These are phyloP conservation scores for Chionomys nivalis DNA, from an alignment of 2,113 vertebrate species.

Conservation along the genomic window DNA sequence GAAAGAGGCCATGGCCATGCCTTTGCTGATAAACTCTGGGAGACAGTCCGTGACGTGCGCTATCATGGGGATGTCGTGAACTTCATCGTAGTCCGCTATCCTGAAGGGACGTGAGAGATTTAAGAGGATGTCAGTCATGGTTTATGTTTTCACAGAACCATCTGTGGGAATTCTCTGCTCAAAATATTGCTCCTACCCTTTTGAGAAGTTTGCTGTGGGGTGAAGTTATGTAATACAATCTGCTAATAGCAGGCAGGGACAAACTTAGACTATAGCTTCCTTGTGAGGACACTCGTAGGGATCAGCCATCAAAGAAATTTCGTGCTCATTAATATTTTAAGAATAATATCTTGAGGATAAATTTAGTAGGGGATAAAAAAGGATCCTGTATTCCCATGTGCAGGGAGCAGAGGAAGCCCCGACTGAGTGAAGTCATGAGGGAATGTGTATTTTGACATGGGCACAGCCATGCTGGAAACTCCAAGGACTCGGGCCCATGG, in stretches of 20 bases:
- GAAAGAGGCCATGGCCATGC: slow-evolving; percentile 87
- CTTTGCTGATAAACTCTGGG: slow-evolving; percentile 84
- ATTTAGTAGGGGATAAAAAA: neutral
- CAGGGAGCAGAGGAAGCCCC: neutral
- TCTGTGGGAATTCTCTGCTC: neutral
- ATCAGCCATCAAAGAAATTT: neutral
- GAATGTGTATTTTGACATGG: neutral
- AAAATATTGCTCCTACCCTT: neutral
- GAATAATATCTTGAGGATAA: neutral
- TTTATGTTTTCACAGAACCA: neutral
- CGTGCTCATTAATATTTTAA: slow-evolving; percentile 8
- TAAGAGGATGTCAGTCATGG: neutral
- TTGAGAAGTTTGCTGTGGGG: neutral
- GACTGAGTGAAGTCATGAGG: neutral
- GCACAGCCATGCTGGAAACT: neutral
- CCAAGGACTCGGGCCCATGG: neutral
- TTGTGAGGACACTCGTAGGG: neutral
- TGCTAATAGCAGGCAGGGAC: neutral
- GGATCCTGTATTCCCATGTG: neutral
- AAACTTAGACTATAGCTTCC: neutral
- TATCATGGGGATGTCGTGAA: slow-evolving; percentile 72
- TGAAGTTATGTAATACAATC: neutral
- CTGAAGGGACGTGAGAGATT: slow-evolving; percentile 70
- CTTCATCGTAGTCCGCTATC: slow-evolving; percentile 80
- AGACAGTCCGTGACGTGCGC: slow-evolving; percentile 84